phyloP scores from a whole-genome alignment of 2,888 invertebrate genomes.

The Pachycephus smyrnensis region DNA sequence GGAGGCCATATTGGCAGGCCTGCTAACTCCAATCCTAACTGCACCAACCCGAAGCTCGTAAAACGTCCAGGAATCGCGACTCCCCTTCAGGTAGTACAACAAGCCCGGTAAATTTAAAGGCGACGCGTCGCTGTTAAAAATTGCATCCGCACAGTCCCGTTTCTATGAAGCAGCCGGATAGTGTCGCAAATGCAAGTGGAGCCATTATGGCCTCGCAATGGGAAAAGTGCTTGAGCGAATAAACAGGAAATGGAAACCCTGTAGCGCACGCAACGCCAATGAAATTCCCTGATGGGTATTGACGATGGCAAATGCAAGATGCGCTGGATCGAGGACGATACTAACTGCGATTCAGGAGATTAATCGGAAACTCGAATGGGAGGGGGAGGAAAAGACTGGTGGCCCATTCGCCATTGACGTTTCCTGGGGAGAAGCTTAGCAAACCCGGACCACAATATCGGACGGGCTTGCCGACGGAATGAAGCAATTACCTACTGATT shows the following conservation, averaged over 20 bases:
- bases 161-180: background rate
- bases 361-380: background rate
- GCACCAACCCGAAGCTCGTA: background rate
- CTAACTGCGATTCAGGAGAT: background rate
- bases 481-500: conserved; percentile 65
- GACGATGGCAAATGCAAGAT: background rate
- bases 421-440: conserved; percentile 14
- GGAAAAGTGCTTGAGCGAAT: background rate
- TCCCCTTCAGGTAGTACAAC: background rate
- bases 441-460: background rate
- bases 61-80: background rate
- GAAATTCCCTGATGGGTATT: background rate
- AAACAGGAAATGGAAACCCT: background rate
- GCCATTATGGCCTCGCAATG: background rate
- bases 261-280: background rate
- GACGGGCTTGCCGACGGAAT: conserved; percentile 47
- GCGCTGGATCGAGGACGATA: background rate
- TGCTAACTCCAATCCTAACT: background rate
- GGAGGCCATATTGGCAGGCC: background rate
- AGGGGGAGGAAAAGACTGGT: conserved; percentile 10
- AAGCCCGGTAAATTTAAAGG: background rate
- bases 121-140: background rate
- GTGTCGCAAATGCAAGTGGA: background rate
- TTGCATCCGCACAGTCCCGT: background rate
- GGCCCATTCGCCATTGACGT: conserved; percentile 20